phyloP scores from a whole-genome alignment of 2,888 invertebrate species.

The Graphium colonna region DNA sequence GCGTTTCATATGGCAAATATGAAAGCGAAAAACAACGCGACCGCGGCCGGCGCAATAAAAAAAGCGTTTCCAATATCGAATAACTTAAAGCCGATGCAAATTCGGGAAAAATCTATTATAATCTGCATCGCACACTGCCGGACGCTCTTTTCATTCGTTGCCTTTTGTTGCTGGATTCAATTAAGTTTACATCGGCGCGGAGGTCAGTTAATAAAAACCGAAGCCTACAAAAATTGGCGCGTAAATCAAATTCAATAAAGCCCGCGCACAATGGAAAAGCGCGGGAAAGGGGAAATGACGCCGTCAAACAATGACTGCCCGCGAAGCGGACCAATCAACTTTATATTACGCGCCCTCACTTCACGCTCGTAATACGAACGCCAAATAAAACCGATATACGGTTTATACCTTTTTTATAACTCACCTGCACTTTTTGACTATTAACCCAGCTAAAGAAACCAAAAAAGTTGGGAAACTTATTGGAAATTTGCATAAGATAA shows the following conservation, averaged over 20 bases:
- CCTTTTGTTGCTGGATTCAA: slow-evolving; percentile 78
- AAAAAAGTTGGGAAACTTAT: too few species aligned
- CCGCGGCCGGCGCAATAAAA: slow-evolving; percentile 48
- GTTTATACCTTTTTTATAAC: background rate
- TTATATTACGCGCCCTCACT: slow-evolving; percentile 32
- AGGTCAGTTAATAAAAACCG: slow-evolving; percentile 79
- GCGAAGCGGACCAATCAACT: slow-evolving; percentile 40
- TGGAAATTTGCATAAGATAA: too few species aligned
- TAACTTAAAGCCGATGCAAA: slow-evolving; percentile 73
- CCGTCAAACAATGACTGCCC: slow-evolving; percentile 49
- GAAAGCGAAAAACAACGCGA: slow-evolving; percentile 53
- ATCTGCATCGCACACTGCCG: slow-evolving; percentile 77
- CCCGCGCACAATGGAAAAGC: slow-evolving; percentile 63
- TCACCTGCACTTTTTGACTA: background rate
- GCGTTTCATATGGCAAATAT: slow-evolving; percentile 33
- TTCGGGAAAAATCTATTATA: slow-evolving; percentile 74
- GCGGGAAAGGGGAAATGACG: slow-evolving; percentile 59
- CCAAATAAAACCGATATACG: background rate
- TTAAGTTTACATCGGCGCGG: slow-evolving; percentile 78
- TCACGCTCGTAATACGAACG: background rate
- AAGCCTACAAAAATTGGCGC: slow-evolving; percentile 76
- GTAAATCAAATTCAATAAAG: slow-evolving; percentile 79
- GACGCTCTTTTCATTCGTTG: slow-evolving; percentile 76
- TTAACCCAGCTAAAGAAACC: too few species aligned
- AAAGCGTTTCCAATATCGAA: slow-evolving; percentile 70